Conservation (phyloP, 2,797 vertebrate species). For the Margarornis squamiger region DNA sequence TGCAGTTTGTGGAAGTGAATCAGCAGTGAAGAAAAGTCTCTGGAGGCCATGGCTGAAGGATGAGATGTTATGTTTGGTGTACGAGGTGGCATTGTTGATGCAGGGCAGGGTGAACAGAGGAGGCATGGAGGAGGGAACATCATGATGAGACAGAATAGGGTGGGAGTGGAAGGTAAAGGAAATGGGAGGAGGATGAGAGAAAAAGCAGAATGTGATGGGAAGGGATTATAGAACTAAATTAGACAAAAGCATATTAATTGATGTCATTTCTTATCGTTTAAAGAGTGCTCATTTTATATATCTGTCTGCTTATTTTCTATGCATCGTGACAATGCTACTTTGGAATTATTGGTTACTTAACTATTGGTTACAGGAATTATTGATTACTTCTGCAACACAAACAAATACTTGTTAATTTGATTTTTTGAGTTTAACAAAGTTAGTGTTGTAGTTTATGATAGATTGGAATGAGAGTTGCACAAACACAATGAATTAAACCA, state of each 20-base stretch:
- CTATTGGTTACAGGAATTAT: not conserved
- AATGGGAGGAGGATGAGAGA: not conserved
- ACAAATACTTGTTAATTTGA: not conserved
- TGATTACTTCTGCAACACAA: not conserved
- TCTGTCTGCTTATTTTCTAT: not conserved
- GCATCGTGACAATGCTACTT: not conserved
- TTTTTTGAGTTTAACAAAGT: constrained; percentile 6
- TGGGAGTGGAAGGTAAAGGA: not conserved
- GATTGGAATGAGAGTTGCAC: not conserved
- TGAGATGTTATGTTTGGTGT: not conserved
- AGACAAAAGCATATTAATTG: not conserved
- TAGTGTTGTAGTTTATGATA: not conserved
- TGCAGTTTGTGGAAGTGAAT: not conserved
- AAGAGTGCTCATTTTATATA: not conserved
- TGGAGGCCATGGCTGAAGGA: not conserved
- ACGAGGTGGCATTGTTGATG: not conserved
- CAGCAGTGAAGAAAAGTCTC: not conserved
- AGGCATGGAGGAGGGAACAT: rapidly evolving
- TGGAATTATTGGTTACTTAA: not conserved
- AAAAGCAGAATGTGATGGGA: not conserved
- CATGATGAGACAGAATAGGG: not conserved
- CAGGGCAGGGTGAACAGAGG: not conserved
- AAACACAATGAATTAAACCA: not conserved
- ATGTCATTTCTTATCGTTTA: not conserved
- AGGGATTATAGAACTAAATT: not conserved